Conservation (phyloP, 2,797 vertebrate genomes). For the Acanthurus lineatus region DNA sequence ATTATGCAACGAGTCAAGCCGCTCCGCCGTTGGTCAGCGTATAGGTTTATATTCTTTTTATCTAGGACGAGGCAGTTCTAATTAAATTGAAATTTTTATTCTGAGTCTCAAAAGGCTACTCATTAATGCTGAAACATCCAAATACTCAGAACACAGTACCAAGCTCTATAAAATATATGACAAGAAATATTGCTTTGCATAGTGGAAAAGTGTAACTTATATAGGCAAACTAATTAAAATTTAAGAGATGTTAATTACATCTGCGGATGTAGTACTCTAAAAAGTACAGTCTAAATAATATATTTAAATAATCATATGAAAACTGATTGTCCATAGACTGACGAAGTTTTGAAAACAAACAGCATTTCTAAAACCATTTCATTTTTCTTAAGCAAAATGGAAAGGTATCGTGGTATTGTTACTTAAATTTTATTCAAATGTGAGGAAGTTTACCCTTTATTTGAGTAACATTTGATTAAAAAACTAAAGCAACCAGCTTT, state of each 20-base stretch:
- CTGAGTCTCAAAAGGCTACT: rapidly evolving
- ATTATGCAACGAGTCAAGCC: slow-evolving; percentile 46
- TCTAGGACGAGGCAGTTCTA: rapidly evolving
- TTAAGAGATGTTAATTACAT: background rate
- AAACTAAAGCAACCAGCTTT: too few relatives aligned
- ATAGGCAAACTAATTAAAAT: background rate
- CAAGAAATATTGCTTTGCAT: background rate
- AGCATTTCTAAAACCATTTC: background rate
- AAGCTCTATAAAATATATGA: too few relatives aligned
- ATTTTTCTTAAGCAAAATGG: background rate
- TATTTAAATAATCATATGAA: background rate
- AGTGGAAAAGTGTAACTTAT: background rate
- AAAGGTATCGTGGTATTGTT: background rate
- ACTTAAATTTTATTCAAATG: too few relatives aligned
- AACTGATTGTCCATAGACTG: background rate
- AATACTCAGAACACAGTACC: background rate
- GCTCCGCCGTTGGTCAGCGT: slow-evolving; percentile 3
- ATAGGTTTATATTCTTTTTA: background rate
- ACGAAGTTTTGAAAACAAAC: background rate
- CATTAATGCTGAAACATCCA: background rate
- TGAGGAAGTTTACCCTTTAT: too few relatives aligned
- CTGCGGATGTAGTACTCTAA: background rate
- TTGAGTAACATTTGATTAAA: too few relatives aligned
- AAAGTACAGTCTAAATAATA: background rate
- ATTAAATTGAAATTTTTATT: background rate